Evolutionary conservation across 1,140 invertebrate species (phyloP), one percentile per base, ranked within the genome.

Genomic region (Aphelenchoides besseyi): DNA sequence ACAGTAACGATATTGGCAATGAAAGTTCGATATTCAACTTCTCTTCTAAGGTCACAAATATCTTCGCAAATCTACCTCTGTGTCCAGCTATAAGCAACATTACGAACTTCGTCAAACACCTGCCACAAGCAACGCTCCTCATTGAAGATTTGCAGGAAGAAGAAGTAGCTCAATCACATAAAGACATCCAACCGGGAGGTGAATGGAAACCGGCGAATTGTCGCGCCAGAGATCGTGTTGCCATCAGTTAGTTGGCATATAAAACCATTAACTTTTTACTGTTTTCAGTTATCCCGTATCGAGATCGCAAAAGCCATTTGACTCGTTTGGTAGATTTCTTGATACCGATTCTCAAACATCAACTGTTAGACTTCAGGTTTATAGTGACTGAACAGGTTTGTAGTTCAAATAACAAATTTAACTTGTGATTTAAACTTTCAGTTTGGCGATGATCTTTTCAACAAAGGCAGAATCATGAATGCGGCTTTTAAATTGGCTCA

Each of bases 381-480:
- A 85, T 83, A 75, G 83, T 83, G 30, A 85, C 83, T 16, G 83
- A 83, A 81, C 82, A 83, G 74, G 83, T 80, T 54, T 57, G 62
- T 16, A 30, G 9, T 87, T 88, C n/a, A n/a, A n/a, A n/a, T n/a
- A n/a, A n/a, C n/a, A n/a, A n/a, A n/a, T n/a, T n/a, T n/a, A n/a
- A n/a, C n/a, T n/a, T 26, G 30, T 35, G 18, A 18, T 12, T 33
- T 23, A 23, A 28, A 3, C 18, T 52, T 75, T 79, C 72, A 88
- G 87, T 82, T 74, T 57, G 88, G 86, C 23, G 85, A 82, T 66
- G 86, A 86, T 63, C 90, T 91, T 12, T 97, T 97, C 81, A 98
- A 97, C 87, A 89, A 93, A 80, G 95, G 92, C 0, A 92, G 93
- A 84, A 87, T 98, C 5, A 90, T 97, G 79, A 97, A 98, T 84